phyloP scores from a whole-genome alignment of 1,140 invertebrate genomes.

The Drosophila pruinosa region DNA sequence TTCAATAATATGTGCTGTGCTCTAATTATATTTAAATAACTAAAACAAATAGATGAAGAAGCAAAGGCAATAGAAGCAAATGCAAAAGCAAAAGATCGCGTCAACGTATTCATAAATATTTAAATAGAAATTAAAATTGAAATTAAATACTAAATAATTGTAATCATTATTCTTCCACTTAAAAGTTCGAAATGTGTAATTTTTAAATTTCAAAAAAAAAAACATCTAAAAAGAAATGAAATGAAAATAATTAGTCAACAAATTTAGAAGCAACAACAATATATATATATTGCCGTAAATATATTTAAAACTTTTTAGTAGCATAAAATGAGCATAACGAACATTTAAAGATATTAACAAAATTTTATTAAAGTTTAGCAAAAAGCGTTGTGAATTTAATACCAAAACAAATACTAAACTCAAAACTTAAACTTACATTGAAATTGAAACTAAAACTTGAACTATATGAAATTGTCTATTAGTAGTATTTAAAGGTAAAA shows the following conservation, averaged over 20 bases:
- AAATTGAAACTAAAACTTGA: slow-evolving; percentile 28
- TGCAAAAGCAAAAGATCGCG: slow-evolving; percentile 9
- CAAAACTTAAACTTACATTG: slow-evolving; percentile 17
- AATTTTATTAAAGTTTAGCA: slow-evolving; percentile 58
- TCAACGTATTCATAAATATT: slow-evolving; percentile 41
- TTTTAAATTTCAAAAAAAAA: slow-evolving; percentile 59
- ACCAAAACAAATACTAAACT: slow-evolving; percentile 12
- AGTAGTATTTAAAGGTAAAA: slow-evolving; percentile 61
- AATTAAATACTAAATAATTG: slow-evolving; percentile 45
- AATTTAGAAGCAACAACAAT: slow-evolving; percentile 31
- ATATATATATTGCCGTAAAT: slow-evolving; percentile 17
- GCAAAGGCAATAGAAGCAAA: slow-evolving; percentile 3
- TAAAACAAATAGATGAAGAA: slow-evolving; percentile 1
- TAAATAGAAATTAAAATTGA: slow-evolving; percentile 23
- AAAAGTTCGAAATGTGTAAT: slow-evolving; percentile 69
- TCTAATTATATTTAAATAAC: slow-evolving; percentile 60
- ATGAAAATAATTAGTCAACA: slow-evolving; percentile 40
- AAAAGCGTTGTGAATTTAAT: slow-evolving; percentile 73
- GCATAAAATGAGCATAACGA: slow-evolving; percentile 33
- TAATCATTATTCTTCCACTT: slow-evolving; percentile 80
- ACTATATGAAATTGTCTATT: slow-evolving; percentile 47
- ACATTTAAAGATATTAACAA: slow-evolving; percentile 35
- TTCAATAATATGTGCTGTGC: slow-evolving; percentile 72
- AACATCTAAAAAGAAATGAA: slow-evolving; percentile 17
- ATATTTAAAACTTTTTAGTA: slow-evolving; percentile 57